Evolutionary conservation across 2,797 vertebrate genomes (phyloP).

Genomic region (Brachyalestes nurse): DNA sequence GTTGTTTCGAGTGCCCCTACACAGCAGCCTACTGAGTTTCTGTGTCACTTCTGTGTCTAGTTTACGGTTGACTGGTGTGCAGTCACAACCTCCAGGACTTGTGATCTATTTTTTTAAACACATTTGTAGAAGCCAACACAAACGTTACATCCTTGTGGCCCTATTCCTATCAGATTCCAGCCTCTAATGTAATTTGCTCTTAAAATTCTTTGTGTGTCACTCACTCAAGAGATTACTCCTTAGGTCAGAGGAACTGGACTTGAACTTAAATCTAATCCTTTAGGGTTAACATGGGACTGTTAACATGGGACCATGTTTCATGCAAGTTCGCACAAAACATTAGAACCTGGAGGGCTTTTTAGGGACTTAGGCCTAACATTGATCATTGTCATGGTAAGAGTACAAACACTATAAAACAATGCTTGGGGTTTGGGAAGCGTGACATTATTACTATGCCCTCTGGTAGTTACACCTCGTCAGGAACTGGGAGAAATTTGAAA

Average conservation of each 20-base stretch:
- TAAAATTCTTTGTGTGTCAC: slow-evolving; percentile 22
- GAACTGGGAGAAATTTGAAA: slow-evolving; percentile 7
- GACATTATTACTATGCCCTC: not conserved
- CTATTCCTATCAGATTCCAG: slow-evolving; percentile 60
- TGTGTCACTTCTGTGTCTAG: slow-evolving; percentile 32
- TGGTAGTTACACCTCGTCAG: slow-evolving; percentile 1
- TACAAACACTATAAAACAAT: slow-evolving; percentile 3
- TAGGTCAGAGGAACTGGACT: slow-evolving; percentile 44
- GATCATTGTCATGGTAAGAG: slow-evolving; percentile 27
- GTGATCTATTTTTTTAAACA: slow-evolving; percentile 19
- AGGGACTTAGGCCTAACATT: slow-evolving; percentile 6
- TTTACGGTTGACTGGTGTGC: slow-evolving; percentile 38
- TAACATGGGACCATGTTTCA: not conserved
- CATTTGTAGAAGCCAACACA: slow-evolving; percentile 27
- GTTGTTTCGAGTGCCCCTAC: too few species aligned
- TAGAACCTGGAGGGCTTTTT: slow-evolving; percentile 17
- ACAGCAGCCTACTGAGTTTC: slow-evolving; percentile 22
- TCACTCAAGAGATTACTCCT: slow-evolving; percentile 57
- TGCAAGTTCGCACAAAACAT: slow-evolving; percentile 30
- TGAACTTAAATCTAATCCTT: slow-evolving; percentile 33
- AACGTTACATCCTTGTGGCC: slow-evolving; percentile 72
- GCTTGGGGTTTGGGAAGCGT: not conserved
- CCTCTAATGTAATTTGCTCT: slow-evolving; percentile 27
- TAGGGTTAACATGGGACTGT: slow-evolving; percentile 6
- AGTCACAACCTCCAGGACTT: slow-evolving; percentile 31